Percentiles rank a stretch among this genome's conserved stretches.
phyloP scores from a whole-genome alignment of 1,140 invertebrate species.

The Harpegnathos saltator region DNA sequence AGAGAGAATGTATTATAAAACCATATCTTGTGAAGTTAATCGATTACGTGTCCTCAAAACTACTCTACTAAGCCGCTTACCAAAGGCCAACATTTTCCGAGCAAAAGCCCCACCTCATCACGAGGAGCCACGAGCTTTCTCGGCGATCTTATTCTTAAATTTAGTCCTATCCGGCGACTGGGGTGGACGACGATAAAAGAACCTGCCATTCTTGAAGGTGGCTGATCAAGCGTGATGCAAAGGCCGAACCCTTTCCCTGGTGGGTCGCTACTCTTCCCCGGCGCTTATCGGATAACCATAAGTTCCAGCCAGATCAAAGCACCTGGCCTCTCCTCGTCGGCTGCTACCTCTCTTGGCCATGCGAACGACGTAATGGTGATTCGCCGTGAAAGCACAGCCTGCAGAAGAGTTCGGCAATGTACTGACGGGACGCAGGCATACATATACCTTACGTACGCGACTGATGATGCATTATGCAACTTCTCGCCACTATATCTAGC shows the following conservation, averaged over 20 bases:
- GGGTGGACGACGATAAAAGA: slow-evolving; percentile 65
- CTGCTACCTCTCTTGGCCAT: neutral
- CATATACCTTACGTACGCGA: slow-evolving; percentile 24
- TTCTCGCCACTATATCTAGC: neutral
- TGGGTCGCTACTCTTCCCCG: slow-evolving; percentile 35
- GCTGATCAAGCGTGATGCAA: slow-evolving; percentile 68
- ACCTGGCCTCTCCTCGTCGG: slow-evolving; percentile 15
- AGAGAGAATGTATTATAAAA: too few relatives aligned
- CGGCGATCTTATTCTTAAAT: slow-evolving; percentile 61
- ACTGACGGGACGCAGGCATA: neutral
- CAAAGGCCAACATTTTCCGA: slow-evolving; percentile 50
- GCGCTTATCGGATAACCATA: slow-evolving; percentile 74
- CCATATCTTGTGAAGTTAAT: neutral
- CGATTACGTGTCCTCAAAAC: slow-evolving; percentile 4
- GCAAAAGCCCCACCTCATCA: neutral
- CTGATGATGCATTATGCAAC: slow-evolving; percentile 45
- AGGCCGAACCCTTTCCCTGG: slow-evolving; percentile 64
- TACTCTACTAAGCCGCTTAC: neutral
- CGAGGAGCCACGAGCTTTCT: slow-evolving; percentile 33
- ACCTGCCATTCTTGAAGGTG: slow-evolving; percentile 67
- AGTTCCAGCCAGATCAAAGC: slow-evolving; percentile 71
- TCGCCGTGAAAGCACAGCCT: slow-evolving; percentile 27
- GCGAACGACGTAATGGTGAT: slow-evolving; percentile 57
- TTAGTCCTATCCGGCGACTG: slow-evolving; percentile 56
- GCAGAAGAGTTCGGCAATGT: slow-evolving; percentile 32